phyloP scores from a whole-genome alignment of 2,113 vertebrate genomes.

The Cyprinodon brontotheroides region DNA sequence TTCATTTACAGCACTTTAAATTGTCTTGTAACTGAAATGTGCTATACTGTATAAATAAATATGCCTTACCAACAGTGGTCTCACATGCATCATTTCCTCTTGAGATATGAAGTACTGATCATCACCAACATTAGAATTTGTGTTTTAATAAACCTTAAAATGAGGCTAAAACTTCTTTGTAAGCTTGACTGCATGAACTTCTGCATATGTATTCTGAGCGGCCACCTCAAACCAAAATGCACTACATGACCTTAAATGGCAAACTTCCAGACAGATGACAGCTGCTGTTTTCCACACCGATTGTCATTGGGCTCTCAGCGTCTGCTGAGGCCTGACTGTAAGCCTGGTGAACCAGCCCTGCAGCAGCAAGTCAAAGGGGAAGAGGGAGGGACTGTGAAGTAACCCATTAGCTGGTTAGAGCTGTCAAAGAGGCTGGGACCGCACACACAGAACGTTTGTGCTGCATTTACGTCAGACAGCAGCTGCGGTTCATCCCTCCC shows the following conservation, averaged over 20 bases:
- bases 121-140: background rate
- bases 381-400: slow-evolving; percentile 56
- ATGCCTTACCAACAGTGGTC: too few relatives aligned
- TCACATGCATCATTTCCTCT: too few relatives aligned
- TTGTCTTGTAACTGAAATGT: too few relatives aligned
- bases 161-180: background rate
- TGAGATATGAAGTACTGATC: background rate
- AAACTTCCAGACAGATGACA: slow-evolving; percentile 33
- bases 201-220: slow-evolving; percentile 1
- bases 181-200: slow-evolving; percentile 1
- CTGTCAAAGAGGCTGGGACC: slow-evolving; percentile 66
- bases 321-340: slow-evolving; percentile 35
- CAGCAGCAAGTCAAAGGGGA: slow-evolving; percentile 19
- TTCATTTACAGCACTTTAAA: too few relatives aligned
- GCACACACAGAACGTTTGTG: slow-evolving; percentile 68
- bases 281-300: slow-evolving; percentile 27
- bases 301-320: slow-evolving; percentile 21
- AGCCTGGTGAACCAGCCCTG: slow-evolving; percentile 19
- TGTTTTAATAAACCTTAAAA: background rate
- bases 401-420: slow-evolving; percentile 67
- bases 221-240: background rate
- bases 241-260: slow-evolving; percentile 21
- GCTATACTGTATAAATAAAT: too few relatives aligned
- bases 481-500: slow-evolving; percentile 64
- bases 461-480: slow-evolving; percentile 78